Evolutionary conservation across 2,113 vertebrate genomes (phyloP).

Genomic region (Pomatostomus ruficeps): DNA sequence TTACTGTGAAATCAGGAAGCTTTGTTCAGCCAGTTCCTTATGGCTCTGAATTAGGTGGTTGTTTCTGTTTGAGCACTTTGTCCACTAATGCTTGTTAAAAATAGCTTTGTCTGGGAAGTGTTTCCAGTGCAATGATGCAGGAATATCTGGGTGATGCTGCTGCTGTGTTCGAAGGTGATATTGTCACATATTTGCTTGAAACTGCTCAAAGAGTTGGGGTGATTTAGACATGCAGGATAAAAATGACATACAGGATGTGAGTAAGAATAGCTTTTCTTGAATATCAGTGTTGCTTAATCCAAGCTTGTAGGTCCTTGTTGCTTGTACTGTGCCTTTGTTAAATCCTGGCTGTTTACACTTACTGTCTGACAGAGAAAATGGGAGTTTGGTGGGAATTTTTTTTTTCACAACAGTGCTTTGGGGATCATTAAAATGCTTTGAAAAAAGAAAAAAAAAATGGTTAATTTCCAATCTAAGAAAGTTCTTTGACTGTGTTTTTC

Average conservation of each 20-base stretch:
- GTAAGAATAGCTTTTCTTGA: background rate
- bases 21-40: background rate
- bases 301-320: background rate
- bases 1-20: background rate
- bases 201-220: rapidly evolving
- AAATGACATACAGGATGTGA: rapidly evolving
- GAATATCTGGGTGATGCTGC: background rate
- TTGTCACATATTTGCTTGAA: background rate
- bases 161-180: background rate
- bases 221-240: background rate
- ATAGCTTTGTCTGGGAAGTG: background rate
- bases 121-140: background rate
- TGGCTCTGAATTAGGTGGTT: background rate
- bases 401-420: background rate
- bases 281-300: background rate
- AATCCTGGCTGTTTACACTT: background rate
- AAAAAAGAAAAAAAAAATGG: background rate
- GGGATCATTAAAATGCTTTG: background rate
- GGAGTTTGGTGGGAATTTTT: background rate
- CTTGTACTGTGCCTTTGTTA: background rate
- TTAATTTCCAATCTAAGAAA: background rate
- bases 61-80: background rate
- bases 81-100: background rate
- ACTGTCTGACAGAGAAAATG: background rate
- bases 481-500: background rate